Conservation (phyloP, 2,888 invertebrate species). For the Epinotia nisella region DNA sequence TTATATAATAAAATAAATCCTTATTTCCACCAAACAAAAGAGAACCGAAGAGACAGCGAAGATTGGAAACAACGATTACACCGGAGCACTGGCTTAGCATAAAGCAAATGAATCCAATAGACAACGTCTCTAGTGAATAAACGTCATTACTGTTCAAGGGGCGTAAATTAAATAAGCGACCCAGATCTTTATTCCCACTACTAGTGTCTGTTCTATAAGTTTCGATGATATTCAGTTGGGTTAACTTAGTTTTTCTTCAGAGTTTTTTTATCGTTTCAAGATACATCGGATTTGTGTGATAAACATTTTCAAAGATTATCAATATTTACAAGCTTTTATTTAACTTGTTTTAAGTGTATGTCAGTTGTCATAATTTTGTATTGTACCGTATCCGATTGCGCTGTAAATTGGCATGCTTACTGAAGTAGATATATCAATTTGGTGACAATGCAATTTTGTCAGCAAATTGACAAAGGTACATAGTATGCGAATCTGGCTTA, state of each 20-base stretch:
- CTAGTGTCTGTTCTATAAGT: conserved; percentile 7
- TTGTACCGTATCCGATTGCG: too few species aligned
- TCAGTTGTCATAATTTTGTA: too few species aligned
- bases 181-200: conserved; percentile 24
- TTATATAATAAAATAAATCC: too few species aligned
- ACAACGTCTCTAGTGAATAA: conserved; percentile 26
- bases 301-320: too few species aligned
- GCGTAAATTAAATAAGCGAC: conserved; percentile 42
- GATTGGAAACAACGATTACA: neutral
- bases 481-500: too few species aligned
- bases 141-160: conserved; percentile 34
- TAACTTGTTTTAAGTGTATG: too few species aligned
- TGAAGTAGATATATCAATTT: too few species aligned
- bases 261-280: neutral
- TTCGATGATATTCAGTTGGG: neutral
- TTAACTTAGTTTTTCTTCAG: neutral
- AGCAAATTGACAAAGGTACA: too few species aligned
- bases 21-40: neutral
- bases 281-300: too few species aligned
- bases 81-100: neutral
- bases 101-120: conserved; percentile 28
- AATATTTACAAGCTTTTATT: too few species aligned
- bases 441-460: too few species aligned
- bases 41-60: neutral
- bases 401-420: too few species aligned